Evolutionary conservation across 2,113 vertebrate genomes (phyloP).

Genomic region (Mugil cephalus): DNA sequence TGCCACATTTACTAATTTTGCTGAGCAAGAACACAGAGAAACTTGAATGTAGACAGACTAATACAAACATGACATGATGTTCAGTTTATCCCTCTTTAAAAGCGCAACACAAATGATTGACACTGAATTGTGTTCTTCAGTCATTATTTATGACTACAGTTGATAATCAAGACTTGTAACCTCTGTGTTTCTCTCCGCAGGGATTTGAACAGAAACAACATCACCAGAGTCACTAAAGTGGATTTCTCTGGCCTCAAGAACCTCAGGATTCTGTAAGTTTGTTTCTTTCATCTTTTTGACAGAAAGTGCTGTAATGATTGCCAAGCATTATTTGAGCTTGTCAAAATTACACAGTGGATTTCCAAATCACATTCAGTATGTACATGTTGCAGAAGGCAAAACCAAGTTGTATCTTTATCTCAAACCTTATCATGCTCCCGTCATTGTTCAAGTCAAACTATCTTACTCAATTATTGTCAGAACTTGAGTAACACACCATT

Average conservation of each 20-base stretch:
- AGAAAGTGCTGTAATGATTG: too few species aligned
- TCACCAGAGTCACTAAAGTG: conserved; percentile 94
- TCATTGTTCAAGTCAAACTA: too few species aligned
- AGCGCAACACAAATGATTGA: not conserved
- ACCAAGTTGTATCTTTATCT: too few species aligned
- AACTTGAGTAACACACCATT: too few species aligned
- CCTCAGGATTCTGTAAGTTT: conserved; percentile 95
- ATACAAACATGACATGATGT: not conserved
- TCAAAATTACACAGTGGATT: too few species aligned
- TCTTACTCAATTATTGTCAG: too few species aligned
- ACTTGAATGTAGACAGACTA: conserved; percentile 3
- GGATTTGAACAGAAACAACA: conserved; percentile 97
- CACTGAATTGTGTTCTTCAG: not conserved
- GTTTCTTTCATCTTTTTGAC: not conserved
- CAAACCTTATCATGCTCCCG: too few species aligned
- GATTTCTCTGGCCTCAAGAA: conserved; percentile 96
- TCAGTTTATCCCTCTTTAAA: not conserved
- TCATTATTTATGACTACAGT: not conserved
- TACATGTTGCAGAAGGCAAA: too few species aligned
- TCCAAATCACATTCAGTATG: too few species aligned
- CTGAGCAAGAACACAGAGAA: conserved; percentile 8
- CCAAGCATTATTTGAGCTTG: too few species aligned
- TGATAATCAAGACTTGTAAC: conserved; percentile 3
- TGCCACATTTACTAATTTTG: conserved; percentile 24
- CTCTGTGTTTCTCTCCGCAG: conserved; percentile 75